phyloP scores from a whole-genome alignment of 2,888 invertebrate species.

The Eudemis profundana region DNA sequence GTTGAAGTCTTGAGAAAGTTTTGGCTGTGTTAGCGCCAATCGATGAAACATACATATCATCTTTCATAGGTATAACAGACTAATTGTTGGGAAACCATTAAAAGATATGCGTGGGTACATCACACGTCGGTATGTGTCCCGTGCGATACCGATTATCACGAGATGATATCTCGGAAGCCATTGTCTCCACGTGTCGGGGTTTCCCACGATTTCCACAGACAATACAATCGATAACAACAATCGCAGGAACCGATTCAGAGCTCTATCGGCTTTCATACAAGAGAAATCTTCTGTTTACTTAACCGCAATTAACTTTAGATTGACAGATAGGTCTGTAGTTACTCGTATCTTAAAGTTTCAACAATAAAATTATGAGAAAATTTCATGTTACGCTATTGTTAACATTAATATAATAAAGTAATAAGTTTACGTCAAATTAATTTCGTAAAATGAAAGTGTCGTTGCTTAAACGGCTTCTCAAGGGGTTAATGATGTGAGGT shows the following conservation, averaged over 20 bases:
- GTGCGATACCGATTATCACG: conserved; percentile 49
- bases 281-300: conserved; percentile 39
- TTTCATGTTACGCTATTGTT: conserved; percentile 44
- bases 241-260: conserved; percentile 47
- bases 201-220: conserved; percentile 75
- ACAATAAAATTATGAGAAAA: conserved; percentile 60
- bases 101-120: conserved; percentile 27
- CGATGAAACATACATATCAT: not conserved
- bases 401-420: conserved; percentile 31
- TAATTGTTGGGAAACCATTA: conserved; percentile 26
- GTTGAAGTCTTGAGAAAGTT: not conserved
- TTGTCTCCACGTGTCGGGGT: conserved; percentile 57
- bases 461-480: conserved; percentile 31
- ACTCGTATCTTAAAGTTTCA: conserved; percentile 29
- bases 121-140: conserved; percentile 48
- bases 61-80: not conserved
- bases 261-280: conserved; percentile 40
- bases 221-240: conserved; percentile 60
- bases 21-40: not conserved
- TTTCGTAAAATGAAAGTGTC: conserved; percentile 44
- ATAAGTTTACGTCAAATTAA: conserved; percentile 38
- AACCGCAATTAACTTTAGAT: conserved; percentile 46
- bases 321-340: conserved; percentile 37
- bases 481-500: conserved; percentile 43
- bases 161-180: conserved; percentile 49